Evolutionary conservation across 2,113 vertebrate genomes (phyloP).

Genomic region (Orcinus orca): DNA sequence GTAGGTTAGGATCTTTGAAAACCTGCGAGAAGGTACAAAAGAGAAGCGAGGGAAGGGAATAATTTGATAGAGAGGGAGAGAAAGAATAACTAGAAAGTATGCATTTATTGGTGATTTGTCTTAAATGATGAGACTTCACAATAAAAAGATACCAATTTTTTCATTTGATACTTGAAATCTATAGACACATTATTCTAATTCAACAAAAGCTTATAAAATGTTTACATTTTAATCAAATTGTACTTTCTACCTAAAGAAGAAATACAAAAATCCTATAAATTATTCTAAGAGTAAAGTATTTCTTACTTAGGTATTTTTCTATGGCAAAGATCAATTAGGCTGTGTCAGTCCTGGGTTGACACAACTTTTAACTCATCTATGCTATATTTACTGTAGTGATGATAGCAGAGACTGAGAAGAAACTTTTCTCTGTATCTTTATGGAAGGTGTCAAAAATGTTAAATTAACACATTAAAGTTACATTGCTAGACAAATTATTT

Average conservation of each 20-base stretch:
- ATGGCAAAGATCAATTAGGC: background rate
- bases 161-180: slow-evolving; percentile 13
- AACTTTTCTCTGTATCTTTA: background rate
- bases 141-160: background rate
- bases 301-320: slow-evolving; percentile 17
- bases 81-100: background rate
- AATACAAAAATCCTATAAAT: slow-evolving; percentile 11
- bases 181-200: slow-evolving; percentile 10
- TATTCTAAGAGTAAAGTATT: slow-evolving; percentile 31
- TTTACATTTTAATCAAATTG: background rate
- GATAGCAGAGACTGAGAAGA: background rate
- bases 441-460: background rate
- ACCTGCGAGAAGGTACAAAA: background rate
- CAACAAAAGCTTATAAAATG: slow-evolving; percentile 1
- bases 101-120: background rate
- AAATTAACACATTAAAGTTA: slow-evolving; percentile 26
- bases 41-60: background rate
- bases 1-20: background rate
- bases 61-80: background rate
- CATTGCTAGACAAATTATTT: slow-evolving; percentile 16
- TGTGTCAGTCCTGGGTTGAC: background rate
- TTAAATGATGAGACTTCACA: background rate
- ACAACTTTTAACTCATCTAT: slow-evolving; percentile 11
- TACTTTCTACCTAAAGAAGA: background rate
- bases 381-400: background rate